Evolutionary conservation across 53 echinoderm and acorn worm species (phyloP).

Genomic region (Echinometra lucunter): DNA sequence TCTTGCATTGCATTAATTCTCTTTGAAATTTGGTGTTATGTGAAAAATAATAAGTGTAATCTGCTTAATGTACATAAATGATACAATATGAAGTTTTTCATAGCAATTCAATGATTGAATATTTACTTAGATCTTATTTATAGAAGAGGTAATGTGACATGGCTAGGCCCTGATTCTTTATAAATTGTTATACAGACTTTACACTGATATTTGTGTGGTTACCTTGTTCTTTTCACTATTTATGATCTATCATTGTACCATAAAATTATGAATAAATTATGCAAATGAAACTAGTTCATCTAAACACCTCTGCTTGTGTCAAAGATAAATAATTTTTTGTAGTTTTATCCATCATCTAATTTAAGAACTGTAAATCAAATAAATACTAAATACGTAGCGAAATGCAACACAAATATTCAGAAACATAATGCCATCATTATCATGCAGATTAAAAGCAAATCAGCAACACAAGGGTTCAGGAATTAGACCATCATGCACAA

Average conservation of each 20-base stretch:
- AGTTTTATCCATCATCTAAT: not conserved
- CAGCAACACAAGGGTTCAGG: not conserved
- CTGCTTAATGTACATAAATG: not conserved
- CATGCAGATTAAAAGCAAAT: not conserved
- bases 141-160: not conserved
- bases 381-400: not conserved
- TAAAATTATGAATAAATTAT: constrained; percentile 42
- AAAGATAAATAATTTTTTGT: not conserved
- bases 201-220: not conserved
- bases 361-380: not conserved
- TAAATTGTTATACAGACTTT: not conserved
- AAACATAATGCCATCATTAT: not conserved
- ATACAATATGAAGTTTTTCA: not conserved
- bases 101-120: not conserved
- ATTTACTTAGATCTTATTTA: not conserved
- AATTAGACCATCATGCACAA: constrained; percentile 36
- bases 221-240: constrained; percentile 15
- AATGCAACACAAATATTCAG: not conserved
- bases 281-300: not conserved
- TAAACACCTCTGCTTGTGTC: not conserved
- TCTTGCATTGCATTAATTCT: no score
- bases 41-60: not conserved
- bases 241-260: not conserved
- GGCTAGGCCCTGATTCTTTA: not conserved
- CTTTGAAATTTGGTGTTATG: not conserved